Conservation (phyloP, 2,113 vertebrate species). For the Thryonomys swinderianus region DNA sequence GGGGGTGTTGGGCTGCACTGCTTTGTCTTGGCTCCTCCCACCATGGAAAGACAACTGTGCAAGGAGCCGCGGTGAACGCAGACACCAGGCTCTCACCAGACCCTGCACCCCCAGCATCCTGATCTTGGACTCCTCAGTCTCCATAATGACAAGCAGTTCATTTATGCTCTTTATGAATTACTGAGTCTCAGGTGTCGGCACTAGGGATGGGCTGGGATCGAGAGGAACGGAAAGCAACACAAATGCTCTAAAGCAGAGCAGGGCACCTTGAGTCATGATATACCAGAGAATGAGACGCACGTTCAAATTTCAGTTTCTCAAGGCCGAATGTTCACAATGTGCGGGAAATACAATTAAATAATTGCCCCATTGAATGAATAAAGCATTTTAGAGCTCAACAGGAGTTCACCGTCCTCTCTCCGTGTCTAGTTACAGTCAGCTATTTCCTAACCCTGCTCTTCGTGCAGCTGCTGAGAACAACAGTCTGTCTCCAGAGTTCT, state of each 20-base stretch:
- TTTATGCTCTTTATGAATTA: background rate
- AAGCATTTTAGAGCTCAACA: slow-evolving; percentile 41
- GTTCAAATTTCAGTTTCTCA: background rate
- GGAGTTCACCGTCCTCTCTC: background rate
- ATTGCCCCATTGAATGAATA: slow-evolving; percentile 29
- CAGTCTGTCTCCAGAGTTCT: background rate
- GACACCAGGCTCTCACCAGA: background rate
- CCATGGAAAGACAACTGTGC: background rate
- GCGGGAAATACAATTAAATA: slow-evolving; percentile 55
- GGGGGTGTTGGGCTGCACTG: too few relatives aligned
- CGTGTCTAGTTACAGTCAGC: slow-evolving; percentile 20
- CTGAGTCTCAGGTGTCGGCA: background rate
- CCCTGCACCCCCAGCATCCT: background rate
- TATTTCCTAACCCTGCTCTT: background rate
- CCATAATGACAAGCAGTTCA: background rate
- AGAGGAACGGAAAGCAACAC: background rate
- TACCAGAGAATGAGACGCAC: background rate
- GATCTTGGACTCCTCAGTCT: background rate
- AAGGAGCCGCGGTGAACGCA: background rate
- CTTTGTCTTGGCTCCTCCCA: background rate
- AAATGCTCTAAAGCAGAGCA: background rate
- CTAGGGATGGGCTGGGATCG: background rate
- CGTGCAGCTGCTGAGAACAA: background rate
- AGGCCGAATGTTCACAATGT: background rate
- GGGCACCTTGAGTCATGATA: background rate